Evolutionary conservation across 2,888 invertebrate species (phyloP).

Genomic region (Melikaiella ostensackeni): DNA sequence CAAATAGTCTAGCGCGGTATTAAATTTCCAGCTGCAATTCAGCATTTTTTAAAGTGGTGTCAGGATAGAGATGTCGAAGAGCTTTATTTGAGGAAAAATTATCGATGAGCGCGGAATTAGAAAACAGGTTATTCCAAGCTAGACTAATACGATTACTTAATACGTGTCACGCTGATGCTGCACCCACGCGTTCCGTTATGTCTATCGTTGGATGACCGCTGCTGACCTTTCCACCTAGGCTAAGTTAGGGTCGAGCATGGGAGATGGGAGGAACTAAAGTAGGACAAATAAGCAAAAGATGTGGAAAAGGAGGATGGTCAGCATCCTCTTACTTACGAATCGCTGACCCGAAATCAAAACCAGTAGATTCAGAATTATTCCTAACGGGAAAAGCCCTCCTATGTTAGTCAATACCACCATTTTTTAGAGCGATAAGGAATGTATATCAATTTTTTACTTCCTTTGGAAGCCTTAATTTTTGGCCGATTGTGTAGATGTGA

Average conservation of each 20-base stretch:
- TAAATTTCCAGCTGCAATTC: not conserved
- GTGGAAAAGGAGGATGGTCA: constrained; percentile 40
- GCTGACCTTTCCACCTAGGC: constrained; percentile 62
- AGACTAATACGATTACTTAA: constrained; percentile 63
- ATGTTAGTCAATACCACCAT: no score
- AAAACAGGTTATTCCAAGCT: constrained; percentile 31
- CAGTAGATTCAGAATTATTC: constrained; percentile 1
- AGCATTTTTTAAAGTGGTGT: constrained; percentile 20
- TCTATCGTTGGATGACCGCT: constrained; percentile 65
- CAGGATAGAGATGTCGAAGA: constrained; percentile 34
- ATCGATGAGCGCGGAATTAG: constrained; percentile 37
- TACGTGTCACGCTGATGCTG: constrained; percentile 67
- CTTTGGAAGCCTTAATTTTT: no score
- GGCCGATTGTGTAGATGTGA: no score
- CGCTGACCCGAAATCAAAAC: constrained; percentile 14
- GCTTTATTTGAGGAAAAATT: not conserved
- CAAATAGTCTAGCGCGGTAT: no score
- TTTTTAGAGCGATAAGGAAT: no score
- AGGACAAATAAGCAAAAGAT: constrained; percentile 39
- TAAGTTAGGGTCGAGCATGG: constrained; percentile 49
- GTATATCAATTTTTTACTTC: no score
- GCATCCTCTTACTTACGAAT: constrained; percentile 17
- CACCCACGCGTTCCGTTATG: constrained; percentile 69
- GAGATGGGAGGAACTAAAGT: constrained; percentile 44
- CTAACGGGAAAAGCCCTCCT: not conserved